Evolutionary conservation across 1,140 invertebrate species (phyloP), one percentile per base, ranked within the genome.

Genomic region (Zophobas atratus): DNA sequence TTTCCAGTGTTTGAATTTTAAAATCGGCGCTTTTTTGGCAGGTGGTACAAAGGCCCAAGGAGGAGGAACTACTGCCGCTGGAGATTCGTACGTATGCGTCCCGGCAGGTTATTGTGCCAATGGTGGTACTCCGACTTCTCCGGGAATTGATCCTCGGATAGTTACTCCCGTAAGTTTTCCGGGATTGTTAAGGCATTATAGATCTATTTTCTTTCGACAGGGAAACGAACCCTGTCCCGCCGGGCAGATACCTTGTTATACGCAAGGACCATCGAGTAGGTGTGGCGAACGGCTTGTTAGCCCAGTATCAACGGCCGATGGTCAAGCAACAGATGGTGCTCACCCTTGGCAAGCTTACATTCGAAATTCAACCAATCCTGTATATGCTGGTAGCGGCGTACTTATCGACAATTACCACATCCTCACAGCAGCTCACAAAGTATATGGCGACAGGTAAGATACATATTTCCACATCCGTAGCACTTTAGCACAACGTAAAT

Each of bases 371-470:
- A 85, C 83, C 2, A 72, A 80, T 51, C 53, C 51, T 33, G 8
- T 33, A 4, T 85, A 83, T 55, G 78, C 82, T 0, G 85, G 84
- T 36, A 82, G 82, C 49, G 84, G 85, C 2, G 84, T 84, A 5
- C 78, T 86, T n/a, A 32, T 86, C 1, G 81, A 85, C 77, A 51
- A 76, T 1, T 83, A 81, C 41, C 80, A 83, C 56, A 83, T 86
- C 2, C 48, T 86, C 3, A 86, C 85, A 8, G 84, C 84, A 4
- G 84, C 85, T 1, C 85, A 86, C 57, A 86, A 86, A 82, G 84
- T 86, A 1, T 74, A 77, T 51, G 43, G 72, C 34, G 81, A 83
- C 70, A 48, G 39, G 82, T 83, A 75, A 81, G 76, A 80, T 39
- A 6, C 4, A 5, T 63, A 39, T 33, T 8, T 49, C 1, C 43